Conservation (phyloP, 1,140 invertebrate genomes). For the Cecropterus lyciades region DNA sequence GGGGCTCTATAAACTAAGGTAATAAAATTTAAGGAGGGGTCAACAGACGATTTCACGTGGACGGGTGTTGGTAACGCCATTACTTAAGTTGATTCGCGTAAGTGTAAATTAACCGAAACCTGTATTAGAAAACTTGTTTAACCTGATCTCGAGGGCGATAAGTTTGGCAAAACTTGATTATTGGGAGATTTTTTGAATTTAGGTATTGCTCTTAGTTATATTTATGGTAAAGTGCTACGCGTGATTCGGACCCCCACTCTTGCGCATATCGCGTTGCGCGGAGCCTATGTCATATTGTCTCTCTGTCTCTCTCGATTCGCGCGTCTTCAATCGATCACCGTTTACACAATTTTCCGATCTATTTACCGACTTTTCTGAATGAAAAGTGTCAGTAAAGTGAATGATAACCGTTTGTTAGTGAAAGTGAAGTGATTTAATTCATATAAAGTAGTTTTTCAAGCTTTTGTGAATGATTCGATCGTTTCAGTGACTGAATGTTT, state of each 20-base stretch:
- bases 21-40: constrained; percentile 21
- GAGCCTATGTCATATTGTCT: constrained; percentile 56
- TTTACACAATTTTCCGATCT: constrained; percentile 58
- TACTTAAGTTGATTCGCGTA: constrained; percentile 7
- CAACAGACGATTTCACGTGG: constrained; percentile 20
- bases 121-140: constrained; percentile 39
- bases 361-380: constrained; percentile 70
- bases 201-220: constrained; percentile 40
- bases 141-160: constrained; percentile 12
- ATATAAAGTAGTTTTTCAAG: constrained; percentile 23
- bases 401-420: constrained; percentile 37
- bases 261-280: constrained; percentile 53
- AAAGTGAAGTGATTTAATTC: constrained; percentile 46
- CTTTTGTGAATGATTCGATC: constrained; percentile 28
- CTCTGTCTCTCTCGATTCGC: constrained; percentile 60
- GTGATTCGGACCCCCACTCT: constrained; percentile 61
- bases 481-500: constrained; percentile 48
- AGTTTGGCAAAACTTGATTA: constrained; percentile 18
- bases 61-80: background rate
- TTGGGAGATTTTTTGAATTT: constrained; percentile 24
- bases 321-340: constrained; percentile 59
- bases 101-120: constrained; percentile 32
- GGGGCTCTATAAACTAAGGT: background rate
- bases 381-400: constrained; percentile 64
- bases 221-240: constrained; percentile 54